Evolutionary conservation across 2,888 invertebrate genomes (phyloP).

Genomic region (Orchesellides sinensis): DNA sequence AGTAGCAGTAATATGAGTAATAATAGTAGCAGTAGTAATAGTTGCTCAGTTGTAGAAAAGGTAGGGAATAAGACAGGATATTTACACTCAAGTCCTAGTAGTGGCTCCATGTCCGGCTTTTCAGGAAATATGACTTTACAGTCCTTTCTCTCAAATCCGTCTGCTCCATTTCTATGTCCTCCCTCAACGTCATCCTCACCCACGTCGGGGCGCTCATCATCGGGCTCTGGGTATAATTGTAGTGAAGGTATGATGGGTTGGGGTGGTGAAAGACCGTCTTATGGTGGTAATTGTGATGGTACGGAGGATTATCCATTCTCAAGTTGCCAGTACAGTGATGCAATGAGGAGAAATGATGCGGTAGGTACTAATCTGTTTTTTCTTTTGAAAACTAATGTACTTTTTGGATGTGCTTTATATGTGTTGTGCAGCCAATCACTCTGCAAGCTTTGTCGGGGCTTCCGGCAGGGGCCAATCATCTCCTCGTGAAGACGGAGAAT

Average conservation of each 20-base stretch:
- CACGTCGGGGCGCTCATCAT: conserved; percentile 40
- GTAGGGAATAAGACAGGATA: conserved; percentile 2
- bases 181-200: conserved; percentile 33
- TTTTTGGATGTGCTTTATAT: conserved; percentile 75
- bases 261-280: conserved; percentile 34
- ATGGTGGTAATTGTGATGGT: conserved; percentile 25
- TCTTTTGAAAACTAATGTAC: conserved; percentile 72
- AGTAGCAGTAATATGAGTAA: conserved; percentile 11
- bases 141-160: conserved; percentile 51
- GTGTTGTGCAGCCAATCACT: conserved; percentile 84
- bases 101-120: background rate
- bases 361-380: conserved; percentile 73
- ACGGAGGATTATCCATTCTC: conserved; percentile 54
- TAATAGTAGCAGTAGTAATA: conserved; percentile 29
- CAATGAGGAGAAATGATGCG: conserved; percentile 73
- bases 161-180: conserved; percentile 48
- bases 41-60: conserved; percentile 29
- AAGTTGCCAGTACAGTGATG: conserved; percentile 69
- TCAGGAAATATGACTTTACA: conserved; percentile 47
- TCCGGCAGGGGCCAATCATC: conserved; percentile 85
- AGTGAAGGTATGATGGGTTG: conserved; percentile 33
- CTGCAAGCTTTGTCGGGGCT: conserved; percentile 91
- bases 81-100: background rate
- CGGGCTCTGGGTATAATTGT: conserved; percentile 42
- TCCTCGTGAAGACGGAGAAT: conserved; percentile 97